Base-by-base conservation (phyloP, 2,888 invertebrate genomes). In the Callyntrura sp. region DNA sequence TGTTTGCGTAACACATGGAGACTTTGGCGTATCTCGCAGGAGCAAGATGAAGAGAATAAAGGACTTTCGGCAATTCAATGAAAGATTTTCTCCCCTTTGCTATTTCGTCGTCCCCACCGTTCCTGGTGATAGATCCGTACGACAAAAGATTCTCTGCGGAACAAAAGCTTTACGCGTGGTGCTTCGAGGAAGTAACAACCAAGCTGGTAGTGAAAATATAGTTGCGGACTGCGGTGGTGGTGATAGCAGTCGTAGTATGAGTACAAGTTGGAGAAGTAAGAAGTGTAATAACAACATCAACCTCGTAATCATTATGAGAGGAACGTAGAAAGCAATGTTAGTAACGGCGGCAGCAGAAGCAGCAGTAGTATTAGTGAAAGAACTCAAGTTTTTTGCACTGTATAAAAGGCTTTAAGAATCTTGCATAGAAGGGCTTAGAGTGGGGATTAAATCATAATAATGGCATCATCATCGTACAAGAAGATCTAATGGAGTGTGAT, bases 401-500 rank as follows among this genome's bases (percentile, higher is more conserved):
- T 35, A 57, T 57, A 55, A 78, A 28, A n/a, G 35, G 78, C 78
- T 78, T 28, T 55, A 55, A 14, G 55, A 78, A 78, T 55, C 55
- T 78, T 78, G 78, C 78, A 78, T 57, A 57, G 57, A 57, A 4
- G 25, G 17, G 17, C 55, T 76, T 45, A 62, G 43, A 81, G 17
- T 6, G 43, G 23, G 55, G 78, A 78, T 78, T 78, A 78, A 11
- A 25, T 68, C 28, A 25, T 68, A 78, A 55, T 78, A 20, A 57
- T 57, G 25, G n/a, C 25, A 68, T 43, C 43, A 73, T 20, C 73
- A 48, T 73, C 73, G 23, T 73, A 73, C 55, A 55, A 78, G 55
- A 51, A n/a, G 12, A 55, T 76, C 55, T 78, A 78, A 78, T 78
- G 78, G 78, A 78, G 78, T 78, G 78, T 5, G 68, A 25, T 68